Evolutionary conservation across 2,797 vertebrate genomes (phyloP).

Genomic region (Tadarida brasiliensis): DNA sequence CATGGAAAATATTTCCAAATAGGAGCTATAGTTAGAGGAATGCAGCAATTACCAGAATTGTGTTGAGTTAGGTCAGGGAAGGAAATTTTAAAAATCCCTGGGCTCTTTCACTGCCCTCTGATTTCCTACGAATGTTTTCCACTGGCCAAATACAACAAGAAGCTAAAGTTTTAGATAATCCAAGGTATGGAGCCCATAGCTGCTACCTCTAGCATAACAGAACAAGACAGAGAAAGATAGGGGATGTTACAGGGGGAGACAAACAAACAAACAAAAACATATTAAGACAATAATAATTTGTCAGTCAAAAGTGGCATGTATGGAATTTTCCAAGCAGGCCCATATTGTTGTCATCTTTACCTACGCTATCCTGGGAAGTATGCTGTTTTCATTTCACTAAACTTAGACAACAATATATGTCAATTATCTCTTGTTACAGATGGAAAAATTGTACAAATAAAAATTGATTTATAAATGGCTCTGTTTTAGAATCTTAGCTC

Average conservation of each 20-base stretch:
- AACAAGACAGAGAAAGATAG: not conserved
- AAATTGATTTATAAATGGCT: slow-evolving; percentile 7
- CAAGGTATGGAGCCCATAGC: not conserved
- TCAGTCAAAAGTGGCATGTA: not conserved
- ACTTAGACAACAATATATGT: not conserved
- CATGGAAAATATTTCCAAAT: not conserved
- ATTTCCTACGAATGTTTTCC: not conserved
- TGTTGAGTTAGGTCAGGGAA: not conserved
- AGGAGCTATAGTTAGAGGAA: not conserved
- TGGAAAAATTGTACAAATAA: not conserved
- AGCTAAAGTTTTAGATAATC: not conserved
- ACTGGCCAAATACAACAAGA: not conserved
- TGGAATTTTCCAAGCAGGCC: not conserved
- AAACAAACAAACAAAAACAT: not conserved
- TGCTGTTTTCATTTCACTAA: not conserved
- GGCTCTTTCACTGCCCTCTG: not conserved
- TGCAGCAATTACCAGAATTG: not conserved
- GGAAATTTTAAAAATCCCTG: not conserved
- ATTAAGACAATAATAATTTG: not conserved
- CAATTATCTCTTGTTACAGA: not conserved
- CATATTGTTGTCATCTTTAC: not conserved
- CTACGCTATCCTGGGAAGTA: not conserved
- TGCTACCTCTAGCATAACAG: not conserved
- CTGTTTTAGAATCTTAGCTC: not conserved
- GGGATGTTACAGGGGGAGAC: not conserved